Conservation (phyloP, 2,797 vertebrate genomes). For the Molossus molossus region DNA sequence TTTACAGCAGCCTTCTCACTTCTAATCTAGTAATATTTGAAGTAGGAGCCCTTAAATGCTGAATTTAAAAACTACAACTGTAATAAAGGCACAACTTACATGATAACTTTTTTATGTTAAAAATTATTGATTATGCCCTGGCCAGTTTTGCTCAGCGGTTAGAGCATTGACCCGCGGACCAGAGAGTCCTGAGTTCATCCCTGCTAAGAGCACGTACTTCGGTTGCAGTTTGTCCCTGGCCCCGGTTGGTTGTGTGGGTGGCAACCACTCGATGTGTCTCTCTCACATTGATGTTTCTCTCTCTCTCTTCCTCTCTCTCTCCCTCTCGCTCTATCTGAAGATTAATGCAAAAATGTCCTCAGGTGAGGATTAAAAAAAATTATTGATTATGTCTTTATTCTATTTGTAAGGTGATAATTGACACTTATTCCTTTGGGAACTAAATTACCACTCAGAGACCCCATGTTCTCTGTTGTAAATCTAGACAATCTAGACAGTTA, state of each 20-base stretch:
- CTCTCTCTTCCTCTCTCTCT: no score
- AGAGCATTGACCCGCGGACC: no score
- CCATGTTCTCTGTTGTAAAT: neutral
- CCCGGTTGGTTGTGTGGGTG: no score
- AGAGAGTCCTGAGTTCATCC: no score
- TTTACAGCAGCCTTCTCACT: neutral
- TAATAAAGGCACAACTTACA: neutral
- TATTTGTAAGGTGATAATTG: conserved; percentile 45
- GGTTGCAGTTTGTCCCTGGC: no score
- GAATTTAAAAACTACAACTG: conserved; percentile 5
- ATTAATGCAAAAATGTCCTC: no score
- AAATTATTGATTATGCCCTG: neutral
- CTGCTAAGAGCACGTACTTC: no score
- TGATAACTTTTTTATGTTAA: neutral
- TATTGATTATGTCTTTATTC: conserved; percentile 45
- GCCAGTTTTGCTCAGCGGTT: no score
- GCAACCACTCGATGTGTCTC: no score
- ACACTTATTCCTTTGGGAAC: neutral
- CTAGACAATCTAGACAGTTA: conserved; percentile 30
- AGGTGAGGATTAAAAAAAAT: neutral
- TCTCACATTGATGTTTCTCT: no score
- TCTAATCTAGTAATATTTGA: neutral
- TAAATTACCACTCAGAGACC: neutral
- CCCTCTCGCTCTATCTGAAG: no score
- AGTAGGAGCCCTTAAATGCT: neutral